Base-by-base conservation (phyloP, 2,888 invertebrate species). In the Glomeris marginata region DNA sequence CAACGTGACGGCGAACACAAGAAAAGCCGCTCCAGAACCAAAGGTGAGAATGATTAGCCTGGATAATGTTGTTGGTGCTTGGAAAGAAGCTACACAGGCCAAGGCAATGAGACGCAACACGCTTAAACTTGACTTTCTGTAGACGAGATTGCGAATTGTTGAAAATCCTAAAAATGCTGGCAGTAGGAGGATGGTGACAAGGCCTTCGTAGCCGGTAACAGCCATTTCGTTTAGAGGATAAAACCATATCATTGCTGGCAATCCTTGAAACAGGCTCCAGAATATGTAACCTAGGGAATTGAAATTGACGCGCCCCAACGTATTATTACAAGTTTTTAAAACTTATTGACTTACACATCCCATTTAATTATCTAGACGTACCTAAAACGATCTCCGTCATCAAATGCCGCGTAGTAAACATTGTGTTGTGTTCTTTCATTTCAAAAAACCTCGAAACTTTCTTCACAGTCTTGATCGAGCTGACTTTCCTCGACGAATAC, bases 201-300 rank as follows among this genome's bases (percentile, higher is more conserved):
- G 66, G 1, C 59, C 61, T 58, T 68, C 68, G 59, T 66, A 68
- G 28, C 68, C 68, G 2, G 67, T 63, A 28, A 68, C 62, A 45
- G 66, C 66, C 35, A 68, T 56, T 53, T 66, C 64, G 57, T 68
- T 68, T 13, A 68, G 58, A 8, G 68, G 68, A 54, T 65, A 68
- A 54, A 68, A 68, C 68, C 67, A 67, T 37, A 68, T 66, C 65
- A 67, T 64, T 1, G 67, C 64, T 5, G 61, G 63, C 34, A 68
- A 55, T 1, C 61, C 66, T 55, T 65, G 64, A 52, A 67, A 65
- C 34, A 67, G 52, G 40, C 60, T 63, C 68, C 68, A 68, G 51
- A 66, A 68, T 10, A 64, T 56, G 55, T 61, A 66, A 15, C 66
- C 67, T 51, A 49, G 43, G n/a, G 33, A 42, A 43, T 33, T 40